phyloP scores from a whole-genome alignment of 2,113 vertebrate genomes.

The Philantomba maxwellii region DNA sequence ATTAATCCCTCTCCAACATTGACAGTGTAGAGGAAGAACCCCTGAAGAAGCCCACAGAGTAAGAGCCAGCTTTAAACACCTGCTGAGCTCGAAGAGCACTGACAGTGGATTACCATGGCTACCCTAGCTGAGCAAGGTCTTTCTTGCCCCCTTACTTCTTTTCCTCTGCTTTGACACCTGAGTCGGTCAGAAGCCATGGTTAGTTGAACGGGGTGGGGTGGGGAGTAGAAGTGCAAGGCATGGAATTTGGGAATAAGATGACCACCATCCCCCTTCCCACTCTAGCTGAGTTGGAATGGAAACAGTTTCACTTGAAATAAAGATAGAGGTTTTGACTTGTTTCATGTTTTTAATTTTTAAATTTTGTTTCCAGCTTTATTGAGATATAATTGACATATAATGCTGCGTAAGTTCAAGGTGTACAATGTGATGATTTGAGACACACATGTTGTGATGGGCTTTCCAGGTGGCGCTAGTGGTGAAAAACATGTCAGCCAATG shows the following conservation, averaged over 20 bases:
- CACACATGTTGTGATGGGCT: not conserved
- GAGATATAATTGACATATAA: not conserved
- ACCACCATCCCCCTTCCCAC: not conserved
- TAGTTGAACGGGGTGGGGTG: not conserved
- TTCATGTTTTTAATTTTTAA: not conserved
- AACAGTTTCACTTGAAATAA: not conserved
- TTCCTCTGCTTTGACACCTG: not conserved
- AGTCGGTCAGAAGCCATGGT: not conserved
- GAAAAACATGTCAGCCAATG: not conserved
- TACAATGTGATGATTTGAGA: not conserved
- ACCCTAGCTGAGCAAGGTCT: not conserved
- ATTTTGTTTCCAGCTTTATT: not conserved
- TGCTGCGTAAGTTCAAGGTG: not conserved
- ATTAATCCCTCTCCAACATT: not conserved
- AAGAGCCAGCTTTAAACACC: not conserved
- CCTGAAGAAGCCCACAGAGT: not conserved
- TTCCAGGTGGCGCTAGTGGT: not conserved
- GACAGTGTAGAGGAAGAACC: not conserved
- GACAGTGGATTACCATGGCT: not conserved
- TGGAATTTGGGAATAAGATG: not conserved
- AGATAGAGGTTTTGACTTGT: not conserved
- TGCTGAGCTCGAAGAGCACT: not conserved
- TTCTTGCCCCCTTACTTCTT: not conserved
- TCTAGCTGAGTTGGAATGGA: not conserved
- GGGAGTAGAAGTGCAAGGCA: not conserved